Evolutionary conservation across 2,113 vertebrate species (phyloP).

Genomic region (Pelusios castaneus): DNA sequence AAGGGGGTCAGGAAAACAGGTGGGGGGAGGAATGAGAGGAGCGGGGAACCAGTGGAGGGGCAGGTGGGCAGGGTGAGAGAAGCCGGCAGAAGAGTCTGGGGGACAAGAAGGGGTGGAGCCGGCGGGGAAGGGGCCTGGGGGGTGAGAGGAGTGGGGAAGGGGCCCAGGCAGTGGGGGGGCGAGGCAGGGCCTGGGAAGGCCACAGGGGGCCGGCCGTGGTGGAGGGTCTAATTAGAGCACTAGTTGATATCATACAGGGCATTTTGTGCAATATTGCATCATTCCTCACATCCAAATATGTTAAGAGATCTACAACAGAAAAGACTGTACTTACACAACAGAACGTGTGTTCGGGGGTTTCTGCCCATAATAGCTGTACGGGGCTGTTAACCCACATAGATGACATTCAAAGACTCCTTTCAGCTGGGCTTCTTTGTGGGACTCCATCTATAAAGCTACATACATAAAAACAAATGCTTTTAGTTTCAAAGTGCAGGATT

Average conservation of each 20-base stretch:
- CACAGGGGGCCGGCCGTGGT: too few relatives aligned
- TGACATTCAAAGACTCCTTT: conserved; percentile 81
- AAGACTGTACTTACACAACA: conserved; percentile 81
- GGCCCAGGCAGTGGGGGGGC: too few relatives aligned
- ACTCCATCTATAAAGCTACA: conserved; percentile 73
- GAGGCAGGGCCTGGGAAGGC: too few relatives aligned
- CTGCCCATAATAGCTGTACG: conserved; percentile 83
- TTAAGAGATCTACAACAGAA: not conserved
- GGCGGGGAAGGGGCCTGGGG: too few relatives aligned
- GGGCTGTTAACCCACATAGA: conserved; percentile 80
- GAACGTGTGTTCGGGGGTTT: conserved; percentile 84
- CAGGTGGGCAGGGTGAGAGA: too few relatives aligned
- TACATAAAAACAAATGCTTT: not conserved
- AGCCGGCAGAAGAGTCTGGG: too few relatives aligned
- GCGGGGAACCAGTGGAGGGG: too few relatives aligned
- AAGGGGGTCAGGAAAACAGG: too few relatives aligned
- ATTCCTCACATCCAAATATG: not conserved
- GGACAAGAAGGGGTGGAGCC: too few relatives aligned
- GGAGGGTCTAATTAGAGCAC: not conserved
- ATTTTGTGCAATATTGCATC: not conserved
- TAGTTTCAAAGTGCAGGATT: not conserved
- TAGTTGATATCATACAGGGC: not conserved
- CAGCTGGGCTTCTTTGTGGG: conserved; percentile 17
- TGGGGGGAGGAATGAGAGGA: too few relatives aligned
- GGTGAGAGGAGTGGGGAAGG: too few relatives aligned